Conservation (phyloP, 2,797 vertebrate genomes). For the Distichodus sexfasciatus region DNA sequence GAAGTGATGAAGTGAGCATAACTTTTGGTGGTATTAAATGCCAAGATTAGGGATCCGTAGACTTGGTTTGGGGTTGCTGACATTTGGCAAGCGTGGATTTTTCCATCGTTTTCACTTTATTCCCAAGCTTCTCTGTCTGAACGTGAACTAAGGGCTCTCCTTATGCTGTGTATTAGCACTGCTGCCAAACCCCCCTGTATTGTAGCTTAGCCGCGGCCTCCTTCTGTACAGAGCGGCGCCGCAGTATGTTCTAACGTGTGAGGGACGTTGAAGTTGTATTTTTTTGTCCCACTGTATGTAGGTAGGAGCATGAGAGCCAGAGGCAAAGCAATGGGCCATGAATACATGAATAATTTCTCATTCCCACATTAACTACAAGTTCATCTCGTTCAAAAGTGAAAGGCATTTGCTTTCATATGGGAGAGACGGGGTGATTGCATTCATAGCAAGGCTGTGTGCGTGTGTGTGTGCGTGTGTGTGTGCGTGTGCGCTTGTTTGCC, state of each 20-base stretch:
- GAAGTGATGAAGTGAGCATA: too few relatives aligned
- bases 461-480: conserved; percentile 27
- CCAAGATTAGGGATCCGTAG: too few relatives aligned
- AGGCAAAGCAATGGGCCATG: too few relatives aligned
- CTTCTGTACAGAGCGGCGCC: conserved; percentile 71
- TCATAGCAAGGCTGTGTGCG: background rate
- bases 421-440: too few relatives aligned
- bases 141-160: conserved; percentile 71
- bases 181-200: conserved; percentile 70
- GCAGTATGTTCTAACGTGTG: conserved; percentile 13
- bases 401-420: too few relatives aligned
- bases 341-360: too few relatives aligned
- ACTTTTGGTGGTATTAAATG: too few relatives aligned
- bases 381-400: too few relatives aligned
- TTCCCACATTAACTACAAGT: too few relatives aligned
- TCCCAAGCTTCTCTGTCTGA: conserved; percentile 56
- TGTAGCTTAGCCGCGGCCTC: conserved; percentile 67
- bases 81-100: background rate
- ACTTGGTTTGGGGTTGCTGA: background rate
- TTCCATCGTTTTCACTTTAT: conserved; percentile 40
- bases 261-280: too few relatives aligned
- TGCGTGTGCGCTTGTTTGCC: background rate
- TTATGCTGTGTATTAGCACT: conserved; percentile 66
- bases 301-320: too few relatives aligned
- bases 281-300: too few relatives aligned